Evolutionary conservation across 2,888 invertebrate species (phyloP).

Genomic region (Chaetoderma sp.): DNA sequence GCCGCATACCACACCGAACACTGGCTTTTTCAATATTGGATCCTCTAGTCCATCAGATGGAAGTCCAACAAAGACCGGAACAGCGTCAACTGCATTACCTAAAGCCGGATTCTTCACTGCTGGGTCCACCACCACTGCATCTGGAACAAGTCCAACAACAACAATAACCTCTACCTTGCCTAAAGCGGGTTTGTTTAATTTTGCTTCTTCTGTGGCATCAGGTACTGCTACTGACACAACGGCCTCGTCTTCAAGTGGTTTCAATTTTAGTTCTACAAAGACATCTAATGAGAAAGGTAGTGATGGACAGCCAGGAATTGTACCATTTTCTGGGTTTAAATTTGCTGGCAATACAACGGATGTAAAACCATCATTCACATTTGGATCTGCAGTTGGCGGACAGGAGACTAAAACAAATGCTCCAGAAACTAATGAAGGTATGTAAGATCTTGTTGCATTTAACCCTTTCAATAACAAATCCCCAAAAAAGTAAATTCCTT

Average conservation of each 20-base stretch:
- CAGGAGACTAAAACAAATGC: neutral
- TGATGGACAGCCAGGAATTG: too few relatives aligned
- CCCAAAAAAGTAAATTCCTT: too few relatives aligned
- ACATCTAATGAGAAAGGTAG: neutral
- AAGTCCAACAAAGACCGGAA: too few relatives aligned
- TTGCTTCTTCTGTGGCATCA: slow-evolving; percentile 11
- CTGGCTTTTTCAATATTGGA: too few relatives aligned
- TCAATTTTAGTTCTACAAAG: neutral
- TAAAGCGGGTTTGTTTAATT: neutral
- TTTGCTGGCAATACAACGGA: slow-evolving; percentile 5
- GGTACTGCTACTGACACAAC: slow-evolving; percentile 3
- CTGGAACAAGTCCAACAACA: neutral
- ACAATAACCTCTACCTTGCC: slow-evolving; percentile 16
- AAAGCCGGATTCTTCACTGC: neutral
- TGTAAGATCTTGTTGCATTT: neutral
- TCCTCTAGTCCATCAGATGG: too few relatives aligned
- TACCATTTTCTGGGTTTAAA: slow-evolving; percentile 9
- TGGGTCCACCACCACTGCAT: neutral
- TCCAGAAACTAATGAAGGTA: neutral
- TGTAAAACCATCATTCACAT: slow-evolving; percentile 12
- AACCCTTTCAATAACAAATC: too few relatives aligned
- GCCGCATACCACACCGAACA: too few relatives aligned
- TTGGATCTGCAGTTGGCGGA: neutral
- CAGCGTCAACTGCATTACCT: too few relatives aligned
- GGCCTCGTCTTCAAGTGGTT: slow-evolving; percentile 14